Evolutionary conservation across 2,888 invertebrate species (phyloP).

Genomic region (Linnaemya vulpina): DNA sequence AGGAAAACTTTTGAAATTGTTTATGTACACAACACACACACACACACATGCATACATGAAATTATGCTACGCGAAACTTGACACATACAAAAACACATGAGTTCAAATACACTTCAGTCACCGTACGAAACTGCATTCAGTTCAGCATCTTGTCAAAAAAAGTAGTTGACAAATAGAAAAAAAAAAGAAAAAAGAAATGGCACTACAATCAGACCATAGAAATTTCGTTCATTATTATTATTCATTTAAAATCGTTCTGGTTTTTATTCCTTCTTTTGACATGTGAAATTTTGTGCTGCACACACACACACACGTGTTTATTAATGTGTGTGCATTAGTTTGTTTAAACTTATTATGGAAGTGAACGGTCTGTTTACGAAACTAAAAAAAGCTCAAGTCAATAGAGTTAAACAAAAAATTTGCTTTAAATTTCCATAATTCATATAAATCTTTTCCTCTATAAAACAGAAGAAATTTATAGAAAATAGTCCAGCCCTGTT

Average conservation of each 20-base stretch:
- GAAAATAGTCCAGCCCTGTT: background rate
- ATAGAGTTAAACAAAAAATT: slow-evolving; percentile 53
- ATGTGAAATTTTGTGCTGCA: slow-evolving; percentile 41
- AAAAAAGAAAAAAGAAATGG: slow-evolving; percentile 10
- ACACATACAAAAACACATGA: background rate
- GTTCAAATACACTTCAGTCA: background rate
- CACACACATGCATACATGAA: slow-evolving; percentile 26
- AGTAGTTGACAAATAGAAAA: slow-evolving; percentile 24
- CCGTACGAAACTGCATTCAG: slow-evolving; percentile 53
- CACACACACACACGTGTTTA: background rate
- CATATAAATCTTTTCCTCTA: slow-evolving; percentile 51
- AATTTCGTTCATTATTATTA: slow-evolving; percentile 58
- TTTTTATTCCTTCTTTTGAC: slow-evolving; percentile 65
- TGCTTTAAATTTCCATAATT: slow-evolving; percentile 70
- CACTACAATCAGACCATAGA: slow-evolving; percentile 49
- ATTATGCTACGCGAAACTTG: slow-evolving; percentile 51
- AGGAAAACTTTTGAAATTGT: slow-evolving; percentile 70
- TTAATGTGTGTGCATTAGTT: background rate
- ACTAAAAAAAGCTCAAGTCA: slow-evolving; percentile 58
- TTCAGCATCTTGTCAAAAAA: slow-evolving; percentile 60
- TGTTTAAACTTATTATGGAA: slow-evolving; percentile 26
- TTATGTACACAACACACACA: too few relatives aligned
- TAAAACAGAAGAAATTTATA: slow-evolving; percentile 3
- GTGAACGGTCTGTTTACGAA: slow-evolving; percentile 56
- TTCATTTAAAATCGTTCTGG: slow-evolving; percentile 31